Evolutionary conservation across 2,797 vertebrate genomes (phyloP), one percentile per base, ranked within the genome.

Genomic region (Labroides dimidiatus): DNA sequence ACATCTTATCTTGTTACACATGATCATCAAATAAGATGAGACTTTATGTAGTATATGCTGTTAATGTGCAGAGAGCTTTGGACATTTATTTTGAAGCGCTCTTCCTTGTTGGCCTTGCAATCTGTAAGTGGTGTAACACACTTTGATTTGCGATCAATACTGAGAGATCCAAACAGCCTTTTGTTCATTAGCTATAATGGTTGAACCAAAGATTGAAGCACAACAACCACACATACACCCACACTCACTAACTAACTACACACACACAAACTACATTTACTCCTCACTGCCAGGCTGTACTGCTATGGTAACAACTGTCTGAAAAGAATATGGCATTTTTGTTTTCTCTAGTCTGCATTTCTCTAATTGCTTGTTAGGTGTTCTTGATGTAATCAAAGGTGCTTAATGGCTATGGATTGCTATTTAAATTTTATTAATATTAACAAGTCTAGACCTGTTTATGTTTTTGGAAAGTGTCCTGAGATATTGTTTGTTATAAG

Each of bases 131-230:
- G 14, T 13, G 15, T 20, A 71, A 53, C 37, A 16, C 10, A 48
- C 42, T 57, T 72, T 52, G 17, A 76, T 56, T 64, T 20, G 10
- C 2, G 16, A 72, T 78, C 65, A 78, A 57, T 54, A 37, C 33
- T 62, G 17, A 49, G 20, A 55, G 52, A 43, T 72, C 23, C 54
- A 61, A 24, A 41, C 12, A 11, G 50, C 17, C 17, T 41, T 20
- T 24, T 43, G 19, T 44, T 69, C 64, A 77, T 75, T 66, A 77
- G 41, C 51, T 44, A 23, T 60, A 70, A 78, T 55, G 50, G 39
- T 37, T 59, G n/a, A 64, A 44, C 19, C 27, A 48, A 48, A 33
- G 4, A 73, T n/a, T 43, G 24, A 56, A 56, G n/a, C n/a, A 41
- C 33, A 51, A 33, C 37, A 39, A 9, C 3, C 37, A 39, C 37